Base-by-base conservation (phyloP, 2,888 invertebrate species). In the Apoda limacodes region DNA sequence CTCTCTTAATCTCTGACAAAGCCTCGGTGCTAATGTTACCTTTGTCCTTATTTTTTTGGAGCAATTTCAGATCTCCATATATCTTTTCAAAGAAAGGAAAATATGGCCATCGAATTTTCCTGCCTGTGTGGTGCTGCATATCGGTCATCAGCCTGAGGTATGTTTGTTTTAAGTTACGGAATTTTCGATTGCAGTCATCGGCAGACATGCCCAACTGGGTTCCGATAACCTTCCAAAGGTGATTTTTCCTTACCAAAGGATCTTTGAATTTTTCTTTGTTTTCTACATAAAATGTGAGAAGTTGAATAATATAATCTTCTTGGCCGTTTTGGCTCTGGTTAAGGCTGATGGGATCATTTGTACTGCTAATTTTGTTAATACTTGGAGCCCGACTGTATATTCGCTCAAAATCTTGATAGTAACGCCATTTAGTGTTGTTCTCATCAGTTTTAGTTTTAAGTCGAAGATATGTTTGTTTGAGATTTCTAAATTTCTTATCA, bases 401-500 rank as follows among this genome's bases (percentile, higher is more conserved):
- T 20, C 43, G 38, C 43, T 72, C 70, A 52, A 78, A 76, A 32
- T 76, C 70, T 39, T 64, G 67, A 27, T 58, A 76, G 39, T 74
- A 75, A 10, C 62, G 48, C 78, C 78, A 78, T 42, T 72, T 74
- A 3, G 66, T 71, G 0, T 66, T 69, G 2, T 55, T 42, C 17
- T 58, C 54, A 17, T 58, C 54, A 7, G 57, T 49, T 46, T 56
- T 65, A 44, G 59, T 55, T 47, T 65, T 72, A 7, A 75, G 44
- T 39, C 71, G 59, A 2, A 74, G 43, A 22, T 70, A 78, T 3
- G 78, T 76, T 43, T 75, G 75, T 39, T 78, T 78, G 21, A 78
- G 49, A 39, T 78, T 78, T 25, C 78, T 56, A 37, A 75, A 78
- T 40, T 80, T 80, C 26, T 71, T 71, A 36, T 80, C 78, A 45